Base-by-base conservation (phyloP, 2,113 vertebrate species). In the Coptodon bakossiorum region DNA sequence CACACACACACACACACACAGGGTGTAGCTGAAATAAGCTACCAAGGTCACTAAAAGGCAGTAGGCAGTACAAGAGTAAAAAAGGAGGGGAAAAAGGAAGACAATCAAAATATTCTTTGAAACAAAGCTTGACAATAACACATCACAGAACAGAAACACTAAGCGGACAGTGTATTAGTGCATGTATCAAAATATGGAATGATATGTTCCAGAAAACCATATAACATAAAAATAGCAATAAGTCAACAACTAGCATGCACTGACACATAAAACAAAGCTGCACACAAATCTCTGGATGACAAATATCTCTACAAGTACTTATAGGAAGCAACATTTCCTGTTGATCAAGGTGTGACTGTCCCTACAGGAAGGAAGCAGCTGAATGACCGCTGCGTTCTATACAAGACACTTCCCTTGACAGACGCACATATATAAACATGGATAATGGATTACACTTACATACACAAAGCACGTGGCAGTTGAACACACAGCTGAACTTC, bases 311-410 rank as follows among this genome's bases (percentile, higher is more conserved):
- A 29, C 71, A 48, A 29, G 40, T 19, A 50, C 7, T 81, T 36
- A 19, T 12, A 36, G 22, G 83, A 13, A 73, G 53, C 57, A 13
- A 27, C 9, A 52, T 73, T 84, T 89, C 88, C 88, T 88, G 85
- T 54, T 80, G 61, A 56, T 90, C 50, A 78, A 54, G 19, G 57
- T 85, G 19, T 45, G 53, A 66, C 68, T 73, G 59, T 86, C 54
- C 73, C 52, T 81, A 82, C 38, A 87, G 85, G 84, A 93, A 93
- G 89, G 86, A 89, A 91, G 54, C 56, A 81, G 78, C 54, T 50
- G 7, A 84, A 40, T 53, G 68, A 88, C 80, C 27, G 19, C 45
- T 57, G 53, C 0, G 16, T 31, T 29, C 31, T 50, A 11, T 0
- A 48, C 43, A 76, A 38, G 34, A 66, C 29, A 73, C 82, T 80